Conservation (phyloP, 2,113 vertebrate genomes). For the Cephalophus harveyi region DNA sequence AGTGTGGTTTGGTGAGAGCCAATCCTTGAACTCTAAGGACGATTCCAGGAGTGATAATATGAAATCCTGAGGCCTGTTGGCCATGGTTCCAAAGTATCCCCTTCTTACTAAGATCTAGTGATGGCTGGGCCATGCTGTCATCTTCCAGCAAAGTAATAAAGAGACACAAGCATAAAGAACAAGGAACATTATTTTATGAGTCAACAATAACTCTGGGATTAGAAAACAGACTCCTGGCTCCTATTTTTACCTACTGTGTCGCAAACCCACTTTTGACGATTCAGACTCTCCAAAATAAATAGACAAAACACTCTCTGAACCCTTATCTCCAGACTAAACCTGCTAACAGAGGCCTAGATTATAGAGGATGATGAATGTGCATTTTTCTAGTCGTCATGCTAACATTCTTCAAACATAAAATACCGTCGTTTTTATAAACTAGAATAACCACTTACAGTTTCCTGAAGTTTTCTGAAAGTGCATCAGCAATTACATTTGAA, state of each 20-base stretch:
- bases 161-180: not conserved
- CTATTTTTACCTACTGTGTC: not conserved
- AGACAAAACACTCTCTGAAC: slow-evolving; percentile 10
- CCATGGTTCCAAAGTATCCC: no score
- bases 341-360: not conserved
- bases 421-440: slow-evolving; percentile 71
- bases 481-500: slow-evolving; percentile 81
- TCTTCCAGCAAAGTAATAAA: accelerated
- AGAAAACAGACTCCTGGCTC: not conserved
- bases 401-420: slow-evolving; percentile 72
- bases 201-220: not conserved
- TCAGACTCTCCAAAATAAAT: slow-evolving; percentile 6
- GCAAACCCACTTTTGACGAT: not conserved
- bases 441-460: slow-evolving; percentile 71
- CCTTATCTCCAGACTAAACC: slow-evolving; percentile 59
- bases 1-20: not conserved
- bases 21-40: not conserved
- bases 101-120: not conserved
- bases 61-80: no score
- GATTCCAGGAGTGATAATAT: not conserved
- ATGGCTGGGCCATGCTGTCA: no score
- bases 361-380: slow-evolving; percentile 28
- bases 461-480: slow-evolving; percentile 73
- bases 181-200: not conserved
- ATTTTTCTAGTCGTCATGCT: slow-evolving; percentile 34